phyloP scores from a whole-genome alignment of 2,797 vertebrate species.

The Psittacula derbiana region DNA sequence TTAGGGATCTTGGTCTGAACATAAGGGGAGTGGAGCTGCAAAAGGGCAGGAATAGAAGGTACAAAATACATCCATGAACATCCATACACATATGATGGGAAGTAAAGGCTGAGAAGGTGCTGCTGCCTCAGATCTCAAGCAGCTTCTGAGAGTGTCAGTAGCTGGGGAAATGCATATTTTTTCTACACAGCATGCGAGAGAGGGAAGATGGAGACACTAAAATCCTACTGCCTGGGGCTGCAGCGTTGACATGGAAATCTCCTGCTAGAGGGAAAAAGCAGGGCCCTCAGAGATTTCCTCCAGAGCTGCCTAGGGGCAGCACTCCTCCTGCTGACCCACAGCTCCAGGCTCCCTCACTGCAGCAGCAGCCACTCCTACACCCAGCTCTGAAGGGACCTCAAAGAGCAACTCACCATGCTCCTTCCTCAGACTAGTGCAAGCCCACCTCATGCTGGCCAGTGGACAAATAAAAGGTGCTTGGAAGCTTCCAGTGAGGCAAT shows the following conservation, averaged over 20 bases:
- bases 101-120: neutral
- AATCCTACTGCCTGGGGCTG: neutral
- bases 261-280: neutral
- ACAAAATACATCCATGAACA: neutral
- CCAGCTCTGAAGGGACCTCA: neutral
- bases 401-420: neutral
- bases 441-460: neutral
- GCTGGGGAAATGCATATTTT: neutral
- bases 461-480: neutral
- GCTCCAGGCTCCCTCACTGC: neutral
- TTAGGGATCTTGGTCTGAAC: constrained; percentile 3
- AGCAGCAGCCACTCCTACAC: neutral
- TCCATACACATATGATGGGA: neutral
- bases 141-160: neutral
- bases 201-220: neutral
- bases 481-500: constrained; percentile 1
- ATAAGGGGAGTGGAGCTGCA: neutral
- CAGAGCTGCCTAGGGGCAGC: fast-evolving
- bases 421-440: neutral
- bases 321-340: neutral
- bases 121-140: neutral
- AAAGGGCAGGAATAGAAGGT: neutral
- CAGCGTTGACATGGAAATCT: neutral
- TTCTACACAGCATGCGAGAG: neutral
- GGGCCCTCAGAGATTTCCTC: neutral